A percentile compares a stretch with the other conserved stretches of the same genome.
Evolutionary conservation across 2,797 vertebrate species (phyloP).

Genomic region (Myotis findleyi): DNA sequence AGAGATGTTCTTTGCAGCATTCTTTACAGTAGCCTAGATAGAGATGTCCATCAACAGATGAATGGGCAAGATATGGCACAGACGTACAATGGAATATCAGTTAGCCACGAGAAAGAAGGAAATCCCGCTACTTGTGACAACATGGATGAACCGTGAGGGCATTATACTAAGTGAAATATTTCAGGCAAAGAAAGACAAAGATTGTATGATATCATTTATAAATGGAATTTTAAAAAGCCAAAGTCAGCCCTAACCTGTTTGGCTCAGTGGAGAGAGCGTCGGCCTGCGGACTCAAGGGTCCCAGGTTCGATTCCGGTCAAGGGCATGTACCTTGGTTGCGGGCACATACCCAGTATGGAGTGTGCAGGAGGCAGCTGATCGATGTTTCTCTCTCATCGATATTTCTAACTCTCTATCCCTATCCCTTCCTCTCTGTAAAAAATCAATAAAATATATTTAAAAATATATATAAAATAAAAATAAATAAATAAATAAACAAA

Average conservation of each 20-base stretch:
- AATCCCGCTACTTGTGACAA: neutral
- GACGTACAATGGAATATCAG: neutral
- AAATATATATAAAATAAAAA: too few species aligned
- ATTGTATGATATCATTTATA: neutral
- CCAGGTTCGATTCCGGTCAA: too few species aligned
- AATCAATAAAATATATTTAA: too few species aligned
- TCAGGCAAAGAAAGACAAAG: neutral
- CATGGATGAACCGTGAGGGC: neutral
- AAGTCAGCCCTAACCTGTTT: neutral
- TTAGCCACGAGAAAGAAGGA: neutral
- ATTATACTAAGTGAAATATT: slow-evolving; percentile 5
- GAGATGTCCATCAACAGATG: neutral
- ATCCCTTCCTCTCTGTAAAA: too few species aligned
- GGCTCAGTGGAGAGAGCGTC: too few species aligned
- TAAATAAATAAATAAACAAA: neutral
- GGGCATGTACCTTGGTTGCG: too few species aligned
- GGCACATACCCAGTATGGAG: too few species aligned
- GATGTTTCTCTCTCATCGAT: too few species aligned
- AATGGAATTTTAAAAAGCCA: neutral
- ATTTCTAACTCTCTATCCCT: too few species aligned
- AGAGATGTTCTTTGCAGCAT: neutral
- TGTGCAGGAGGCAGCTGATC: too few species aligned
- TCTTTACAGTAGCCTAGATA: neutral
- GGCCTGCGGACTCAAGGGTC: too few species aligned
- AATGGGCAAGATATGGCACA: neutral